phyloP scores from a whole-genome alignment of 2,113 vertebrate species.

The Caranx ignobilis region DNA sequence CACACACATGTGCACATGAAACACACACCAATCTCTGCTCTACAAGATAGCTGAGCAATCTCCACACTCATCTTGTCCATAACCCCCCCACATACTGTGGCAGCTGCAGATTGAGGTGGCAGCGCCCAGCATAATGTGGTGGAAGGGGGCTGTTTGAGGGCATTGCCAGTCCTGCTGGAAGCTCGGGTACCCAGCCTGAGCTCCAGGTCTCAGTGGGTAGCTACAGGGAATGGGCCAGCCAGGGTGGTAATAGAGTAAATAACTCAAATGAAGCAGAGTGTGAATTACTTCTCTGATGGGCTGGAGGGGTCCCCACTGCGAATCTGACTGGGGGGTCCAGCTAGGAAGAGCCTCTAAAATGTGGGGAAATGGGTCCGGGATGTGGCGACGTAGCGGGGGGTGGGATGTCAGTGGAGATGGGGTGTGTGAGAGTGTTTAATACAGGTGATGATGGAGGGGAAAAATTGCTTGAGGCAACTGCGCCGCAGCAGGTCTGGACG shows the following conservation, averaged over 20 bases:
- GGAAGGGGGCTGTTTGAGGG: slow-evolving; percentile 45
- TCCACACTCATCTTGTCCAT: slow-evolving; percentile 67
- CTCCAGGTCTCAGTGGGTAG: slow-evolving; percentile 79
- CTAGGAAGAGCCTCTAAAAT: slow-evolving; percentile 66
- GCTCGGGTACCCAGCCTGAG: slow-evolving; percentile 55
- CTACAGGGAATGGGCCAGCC: slow-evolving; percentile 66
- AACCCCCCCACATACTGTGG: slow-evolving; percentile 64
- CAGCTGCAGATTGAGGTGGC: slow-evolving; percentile 77
- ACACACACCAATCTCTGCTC: slow-evolving; percentile 58
- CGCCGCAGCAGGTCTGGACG: slow-evolving; percentile 58
- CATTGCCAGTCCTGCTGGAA: slow-evolving; percentile 72
- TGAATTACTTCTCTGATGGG: slow-evolving; percentile 84
- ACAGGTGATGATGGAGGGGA: slow-evolving; percentile 76
- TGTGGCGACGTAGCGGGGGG: slow-evolving; percentile 61
- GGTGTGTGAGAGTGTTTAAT: slow-evolving; percentile 78
- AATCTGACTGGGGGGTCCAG: slow-evolving; percentile 76
- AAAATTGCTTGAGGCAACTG: slow-evolving; percentile 59
- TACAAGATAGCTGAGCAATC: slow-evolving; percentile 64
- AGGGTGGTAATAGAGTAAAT: slow-evolving; percentile 84
- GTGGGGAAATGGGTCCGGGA: slow-evolving; percentile 69
- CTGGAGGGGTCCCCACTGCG: slow-evolving; percentile 77
- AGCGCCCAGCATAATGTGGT: slow-evolving; percentile 65
- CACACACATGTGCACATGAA: slow-evolving; percentile 38
- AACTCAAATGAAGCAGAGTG: slow-evolving; percentile 84
- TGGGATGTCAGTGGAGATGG: slow-evolving; percentile 60